Percentiles rank a stretch among this genome's conserved stretches.
These are phyloP conservation scores for Oceanites oceanicus DNA, from an alignment of 2,113 vertebrate genomes.

Conservation along the genomic window DNA sequence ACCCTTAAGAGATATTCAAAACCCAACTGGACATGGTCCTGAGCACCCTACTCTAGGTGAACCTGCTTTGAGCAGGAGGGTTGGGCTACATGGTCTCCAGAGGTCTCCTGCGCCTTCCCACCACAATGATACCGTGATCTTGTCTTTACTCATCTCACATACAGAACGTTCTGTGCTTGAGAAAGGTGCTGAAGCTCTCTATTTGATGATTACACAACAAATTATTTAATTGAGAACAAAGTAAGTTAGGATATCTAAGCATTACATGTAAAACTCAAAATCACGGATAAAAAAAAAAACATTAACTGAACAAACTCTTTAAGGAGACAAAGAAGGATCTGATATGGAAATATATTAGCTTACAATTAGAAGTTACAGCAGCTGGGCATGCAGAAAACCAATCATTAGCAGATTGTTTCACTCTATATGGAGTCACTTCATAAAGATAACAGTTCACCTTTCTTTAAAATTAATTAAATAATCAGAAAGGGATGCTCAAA, in stretches of 20 bases:
- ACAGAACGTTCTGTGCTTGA: background rate
- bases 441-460: background rate
- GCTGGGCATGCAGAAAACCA: background rate
- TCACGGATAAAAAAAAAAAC: background rate
- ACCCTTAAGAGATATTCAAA: background rate
- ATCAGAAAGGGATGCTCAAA: background rate
- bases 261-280: background rate
- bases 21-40: background rate
- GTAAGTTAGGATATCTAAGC: background rate
- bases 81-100: background rate
- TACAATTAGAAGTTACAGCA: background rate
- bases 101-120: background rate
- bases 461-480: background rate
- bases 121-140: background rate
- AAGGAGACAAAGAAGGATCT: background rate
- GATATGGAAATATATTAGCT: background rate
- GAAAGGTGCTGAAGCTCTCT: background rate
- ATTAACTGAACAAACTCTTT: background rate
- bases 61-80: background rate
- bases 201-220: background rate
- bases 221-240: background rate
- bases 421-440: background rate
- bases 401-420: background rate
- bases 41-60: background rate
- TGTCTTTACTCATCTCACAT: background rate